Evolutionary conservation across 2,797 vertebrate species (phyloP).

Genomic region (Pelodytes ibericus): DNA sequence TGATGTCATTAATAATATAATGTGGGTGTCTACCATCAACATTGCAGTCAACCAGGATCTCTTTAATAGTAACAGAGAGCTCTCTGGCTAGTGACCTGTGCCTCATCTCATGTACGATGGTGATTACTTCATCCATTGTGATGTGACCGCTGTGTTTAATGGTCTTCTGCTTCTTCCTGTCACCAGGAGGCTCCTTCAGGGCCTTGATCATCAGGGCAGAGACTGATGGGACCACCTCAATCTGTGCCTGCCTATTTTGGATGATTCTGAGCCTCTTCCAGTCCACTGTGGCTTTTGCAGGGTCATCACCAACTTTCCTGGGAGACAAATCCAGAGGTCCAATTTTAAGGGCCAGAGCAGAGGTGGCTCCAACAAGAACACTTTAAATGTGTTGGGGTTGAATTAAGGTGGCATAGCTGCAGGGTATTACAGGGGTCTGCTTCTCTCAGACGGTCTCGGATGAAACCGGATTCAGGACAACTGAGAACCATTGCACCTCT

Average conservation of each 20-base stretch:
- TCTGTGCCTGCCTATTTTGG: slow-evolving; percentile 96
- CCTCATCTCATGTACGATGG: slow-evolving; percentile 87
- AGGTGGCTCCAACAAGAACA: too few species aligned
- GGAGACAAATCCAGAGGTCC: slow-evolving; percentile 74
- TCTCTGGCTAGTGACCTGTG: slow-evolving; percentile 90
- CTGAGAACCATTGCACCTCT: too few species aligned
- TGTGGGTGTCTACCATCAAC: slow-evolving; percentile 90
- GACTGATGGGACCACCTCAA: slow-evolving; percentile 94
- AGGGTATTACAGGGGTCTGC: too few species aligned
- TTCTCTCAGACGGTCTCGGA: too few species aligned
- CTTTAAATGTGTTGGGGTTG: too few species aligned
- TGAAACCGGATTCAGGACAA: too few species aligned
- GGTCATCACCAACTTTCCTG: slow-evolving; percentile 97
- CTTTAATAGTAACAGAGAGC: slow-evolving; percentile 95
- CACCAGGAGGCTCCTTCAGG: slow-evolving; percentile 94
- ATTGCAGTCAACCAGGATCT: slow-evolving; percentile 95
- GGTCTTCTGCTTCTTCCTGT: slow-evolving; percentile 98
- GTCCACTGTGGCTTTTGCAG: slow-evolving; percentile 97
- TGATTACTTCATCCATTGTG: slow-evolving; percentile 85
- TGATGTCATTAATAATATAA: slow-evolving; percentile 94
- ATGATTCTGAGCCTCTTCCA: slow-evolving; percentile 98
- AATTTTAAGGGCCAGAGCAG: too few species aligned
- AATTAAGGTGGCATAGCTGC: too few species aligned
- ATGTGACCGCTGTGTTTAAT: slow-evolving; percentile 94
- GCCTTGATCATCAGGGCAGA: slow-evolving; percentile 97